Percentiles rank a stretch among this genome's conserved stretches.
phyloP scores from a whole-genome alignment of 2,888 invertebrate species.

The Habroteleia sp. region DNA sequence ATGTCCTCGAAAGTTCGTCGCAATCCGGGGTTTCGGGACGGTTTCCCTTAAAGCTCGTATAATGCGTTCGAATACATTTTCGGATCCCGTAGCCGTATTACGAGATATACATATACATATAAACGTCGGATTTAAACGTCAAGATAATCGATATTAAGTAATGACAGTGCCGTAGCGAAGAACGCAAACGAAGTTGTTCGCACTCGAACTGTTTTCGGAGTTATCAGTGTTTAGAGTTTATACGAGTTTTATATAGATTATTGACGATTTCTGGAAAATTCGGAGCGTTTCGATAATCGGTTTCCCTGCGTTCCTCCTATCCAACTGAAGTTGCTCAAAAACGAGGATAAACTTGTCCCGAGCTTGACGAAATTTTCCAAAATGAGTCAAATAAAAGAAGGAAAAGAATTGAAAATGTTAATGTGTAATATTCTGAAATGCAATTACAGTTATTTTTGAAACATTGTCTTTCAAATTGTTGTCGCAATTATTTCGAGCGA shows the following conservation, averaged over 20 bases:
- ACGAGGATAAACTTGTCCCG: neutral
- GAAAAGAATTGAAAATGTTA: too few relatives aligned
- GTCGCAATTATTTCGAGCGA: conserved; percentile 5
- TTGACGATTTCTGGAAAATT: conserved; percentile 49
- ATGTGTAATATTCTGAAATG: conserved; percentile 1
- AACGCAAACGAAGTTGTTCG: conserved; percentile 17
- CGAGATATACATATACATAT: conserved; percentile 28
- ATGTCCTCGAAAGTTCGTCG: conserved; percentile 28
- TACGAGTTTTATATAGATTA: conserved; percentile 53
- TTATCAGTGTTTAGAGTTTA: conserved; percentile 62
- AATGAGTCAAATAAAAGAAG: conserved; percentile 27
- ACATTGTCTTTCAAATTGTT: conserved; percentile 3
- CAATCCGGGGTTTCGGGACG: conserved; percentile 7
- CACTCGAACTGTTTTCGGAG: conserved; percentile 34
- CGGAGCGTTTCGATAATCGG: conserved; percentile 20
- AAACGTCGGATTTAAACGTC: conserved; percentile 50
- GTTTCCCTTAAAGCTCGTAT: conserved; percentile 37
- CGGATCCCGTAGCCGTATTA: conserved; percentile 43
- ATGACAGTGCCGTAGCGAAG: conserved; percentile 43
- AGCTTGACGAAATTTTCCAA: conserved; percentile 31
- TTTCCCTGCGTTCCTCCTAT: conserved; percentile 11
- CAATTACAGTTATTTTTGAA: conserved; percentile 35
- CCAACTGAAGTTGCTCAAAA: conserved; percentile 46
- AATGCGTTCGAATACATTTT: conserved; percentile 53
- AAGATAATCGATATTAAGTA: conserved; percentile 59